Evolutionary conservation across 2,797 vertebrate genomes (phyloP), one percentile per base, ranked within the genome.

Genomic region (Florisuga fusca): DNA sequence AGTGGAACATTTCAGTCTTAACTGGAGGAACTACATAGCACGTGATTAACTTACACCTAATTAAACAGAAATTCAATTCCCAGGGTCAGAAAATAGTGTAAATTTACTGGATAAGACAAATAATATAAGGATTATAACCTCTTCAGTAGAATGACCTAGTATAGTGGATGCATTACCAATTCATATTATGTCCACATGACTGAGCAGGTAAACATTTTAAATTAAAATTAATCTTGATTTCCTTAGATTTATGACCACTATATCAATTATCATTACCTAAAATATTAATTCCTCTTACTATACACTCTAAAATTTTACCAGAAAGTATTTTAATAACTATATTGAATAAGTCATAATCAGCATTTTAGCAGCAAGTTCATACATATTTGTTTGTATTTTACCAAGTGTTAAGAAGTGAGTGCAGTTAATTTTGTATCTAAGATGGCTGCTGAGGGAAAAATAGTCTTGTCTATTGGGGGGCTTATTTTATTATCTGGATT

Each of bases 11-110:
- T 90, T 66, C 19, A 66, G 31, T 53, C 62, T 78, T 54, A 67
- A 41, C 3, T 75, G 22, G n/a, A 38, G 29, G 79, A 75, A 62
- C 26, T 63, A 34, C 20, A n/a, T 18, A 54, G 8, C 27, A 68
- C 26, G 33, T 43, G 27, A 76, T 74, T 69, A 84, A 74, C 33
- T 73, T 69, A n/a, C 17, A 77, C 21, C 21, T 71, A 74, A 85
- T 78, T 69, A 67, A 85, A 75, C 21, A 82, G 36, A 82, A 88
- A 57, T 78, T 85, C 10, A 50, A 9, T 62, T 91, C 53, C 62
- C 17, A 4, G 36, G 12, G 17, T 74, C 48, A 91, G 33, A 79
- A 46, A 66, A 66, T 66, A 10, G 48, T 14, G 38, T 11, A 67
- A 54, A 86, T 75, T 67, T 86, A 43, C 54, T 34, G 27, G 7